Conservation (phyloP, 2,797 vertebrate species). For the Sphenodon punctatus region DNA sequence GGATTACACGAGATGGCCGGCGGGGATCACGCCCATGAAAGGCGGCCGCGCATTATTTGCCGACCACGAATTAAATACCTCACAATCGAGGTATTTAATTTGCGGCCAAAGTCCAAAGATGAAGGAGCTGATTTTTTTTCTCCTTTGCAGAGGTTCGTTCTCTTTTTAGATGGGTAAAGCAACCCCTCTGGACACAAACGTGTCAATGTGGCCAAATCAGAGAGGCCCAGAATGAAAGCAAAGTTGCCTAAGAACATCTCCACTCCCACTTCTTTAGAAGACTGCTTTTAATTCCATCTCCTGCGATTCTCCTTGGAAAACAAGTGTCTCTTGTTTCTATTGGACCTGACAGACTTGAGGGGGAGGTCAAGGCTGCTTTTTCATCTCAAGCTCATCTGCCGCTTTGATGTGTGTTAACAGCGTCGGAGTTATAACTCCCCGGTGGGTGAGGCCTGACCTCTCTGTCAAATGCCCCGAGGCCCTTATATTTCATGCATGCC, state of each 20-base stretch:
- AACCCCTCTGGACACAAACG: background rate
- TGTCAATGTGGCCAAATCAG: background rate
- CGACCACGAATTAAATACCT: too few species aligned
- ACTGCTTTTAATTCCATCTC: background rate
- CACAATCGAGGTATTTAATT: too few species aligned
- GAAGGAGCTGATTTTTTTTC: background rate
- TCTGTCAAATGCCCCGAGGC: accelerated
- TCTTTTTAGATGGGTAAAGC: background rate
- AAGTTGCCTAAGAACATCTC: background rate
- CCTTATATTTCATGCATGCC: accelerated
- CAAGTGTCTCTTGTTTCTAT: constrained; percentile 12
- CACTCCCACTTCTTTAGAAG: background rate
- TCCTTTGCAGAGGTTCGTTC: accelerated
- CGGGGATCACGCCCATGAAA: too few species aligned
- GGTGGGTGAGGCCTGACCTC: background rate
- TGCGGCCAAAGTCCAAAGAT: too few species aligned
- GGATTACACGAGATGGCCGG: too few species aligned
- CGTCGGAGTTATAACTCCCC: accelerated
- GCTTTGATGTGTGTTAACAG: background rate
- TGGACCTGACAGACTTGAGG: background rate
- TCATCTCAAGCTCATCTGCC: background rate
- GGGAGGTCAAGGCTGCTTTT: background rate
- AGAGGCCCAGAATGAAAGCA: background rate
- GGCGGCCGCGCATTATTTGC: too few species aligned
- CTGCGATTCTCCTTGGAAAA: constrained; percentile 46